phyloP scores from a whole-genome alignment of 2,797 vertebrate genomes.

The Sciurus vulgaris region DNA sequence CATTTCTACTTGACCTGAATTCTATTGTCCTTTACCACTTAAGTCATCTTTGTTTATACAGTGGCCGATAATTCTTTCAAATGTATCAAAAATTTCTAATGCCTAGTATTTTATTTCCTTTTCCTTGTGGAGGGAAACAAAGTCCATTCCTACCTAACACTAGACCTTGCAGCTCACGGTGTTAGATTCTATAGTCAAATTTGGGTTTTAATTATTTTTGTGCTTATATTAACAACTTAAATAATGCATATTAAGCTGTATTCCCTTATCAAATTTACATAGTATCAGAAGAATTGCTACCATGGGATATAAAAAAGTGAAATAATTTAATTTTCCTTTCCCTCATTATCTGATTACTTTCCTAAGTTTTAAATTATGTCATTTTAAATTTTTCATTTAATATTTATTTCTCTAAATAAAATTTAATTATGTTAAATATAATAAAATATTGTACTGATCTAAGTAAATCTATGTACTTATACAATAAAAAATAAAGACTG shows the following conservation, averaged over 20 bases:
- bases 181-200: background rate
- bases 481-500: background rate
- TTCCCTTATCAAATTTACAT: background rate
- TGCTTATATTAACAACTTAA: background rate
- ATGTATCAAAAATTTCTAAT: conserved; percentile 48
- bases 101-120: background rate
- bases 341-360: background rate
- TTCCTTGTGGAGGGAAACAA: conserved; percentile 26
- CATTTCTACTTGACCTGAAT: conserved; percentile 53
- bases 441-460: background rate
- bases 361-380: background rate
- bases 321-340: background rate
- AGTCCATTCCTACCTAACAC: background rate
- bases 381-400: conserved; percentile 1
- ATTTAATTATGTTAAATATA: background rate
- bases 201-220: conserved; percentile 24
- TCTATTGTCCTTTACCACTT: conserved; percentile 11
- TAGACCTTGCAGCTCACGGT: background rate
- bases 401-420: background rate
- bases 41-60: conserved; percentile 22
- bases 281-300: background rate
- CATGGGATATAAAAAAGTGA: background rate
- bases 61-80: conserved; percentile 41
- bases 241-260: background rate
- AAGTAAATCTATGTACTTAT: background rate